These are phyloP conservation scores for Ctenomys sociabilis DNA, from an alignment of 2,113 vertebrate species.

Conservation along the genomic window DNA sequence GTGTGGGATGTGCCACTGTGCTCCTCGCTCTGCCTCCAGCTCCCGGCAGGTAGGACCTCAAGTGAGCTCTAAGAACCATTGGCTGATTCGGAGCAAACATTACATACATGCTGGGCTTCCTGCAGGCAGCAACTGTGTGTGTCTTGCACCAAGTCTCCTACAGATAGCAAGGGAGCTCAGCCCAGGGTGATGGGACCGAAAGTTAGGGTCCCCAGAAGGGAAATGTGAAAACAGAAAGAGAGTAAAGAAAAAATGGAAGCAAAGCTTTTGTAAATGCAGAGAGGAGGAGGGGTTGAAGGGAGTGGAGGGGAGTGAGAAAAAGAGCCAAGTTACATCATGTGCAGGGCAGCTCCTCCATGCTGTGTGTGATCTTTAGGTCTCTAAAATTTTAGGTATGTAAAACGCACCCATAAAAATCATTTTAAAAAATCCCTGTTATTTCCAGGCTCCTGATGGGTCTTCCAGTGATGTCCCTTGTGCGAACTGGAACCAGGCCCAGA, in stretches of 20 bases:
- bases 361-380: too few relatives aligned
- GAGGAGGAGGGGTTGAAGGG: not conserved
- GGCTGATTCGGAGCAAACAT: not conserved
- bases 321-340: not conserved
- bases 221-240: not conserved
- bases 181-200: not conserved
- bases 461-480: accelerated
- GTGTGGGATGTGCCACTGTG: not conserved
- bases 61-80: not conserved
- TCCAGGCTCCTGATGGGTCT: too few relatives aligned
- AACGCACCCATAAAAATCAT: not conserved
- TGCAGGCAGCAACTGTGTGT: not conserved
- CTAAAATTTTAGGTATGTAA: too few relatives aligned
- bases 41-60: not conserved
- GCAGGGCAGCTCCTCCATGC: not conserved
- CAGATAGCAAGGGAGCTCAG: not conserved
- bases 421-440: not conserved
- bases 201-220: not conserved
- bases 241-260: not conserved
- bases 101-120: not conserved
- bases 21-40: not conserved
- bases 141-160: not conserved
- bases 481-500: not conserved
- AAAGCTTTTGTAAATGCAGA: not conserved
- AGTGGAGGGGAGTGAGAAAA: not conserved